Conservation (phyloP, 2,113 vertebrate genomes). For the Thalassoma bifasciatum region DNA sequence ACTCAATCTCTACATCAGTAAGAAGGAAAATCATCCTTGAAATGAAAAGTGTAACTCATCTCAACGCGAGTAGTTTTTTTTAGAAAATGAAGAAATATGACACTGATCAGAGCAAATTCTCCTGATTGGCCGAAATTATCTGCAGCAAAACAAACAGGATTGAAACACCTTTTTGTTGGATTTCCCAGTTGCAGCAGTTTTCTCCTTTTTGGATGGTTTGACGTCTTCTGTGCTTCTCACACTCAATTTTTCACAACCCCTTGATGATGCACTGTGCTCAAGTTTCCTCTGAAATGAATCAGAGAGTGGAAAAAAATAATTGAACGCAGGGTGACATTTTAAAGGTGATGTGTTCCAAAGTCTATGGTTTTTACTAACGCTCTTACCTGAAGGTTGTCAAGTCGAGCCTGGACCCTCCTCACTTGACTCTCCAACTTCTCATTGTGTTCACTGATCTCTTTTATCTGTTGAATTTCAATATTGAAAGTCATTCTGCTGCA, state of each 20-base stretch:
- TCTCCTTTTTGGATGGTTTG: conserved; percentile 83
- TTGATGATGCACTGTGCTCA: conserved; percentile 78
- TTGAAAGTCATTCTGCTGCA: not conserved
- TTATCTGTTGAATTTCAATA: conserved; percentile 81
- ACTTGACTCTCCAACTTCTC: conserved; percentile 86
- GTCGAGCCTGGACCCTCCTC: conserved; percentile 87
- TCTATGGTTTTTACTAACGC: not conserved
- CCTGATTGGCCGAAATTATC: conserved; percentile 17
- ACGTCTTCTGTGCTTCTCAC: conserved; percentile 61
- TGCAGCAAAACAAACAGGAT: not conserved
- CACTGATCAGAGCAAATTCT: conserved; percentile 26
- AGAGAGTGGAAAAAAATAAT: no score
- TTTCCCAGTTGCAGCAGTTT: conserved; percentile 71
- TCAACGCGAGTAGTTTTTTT: conserved; percentile 30
- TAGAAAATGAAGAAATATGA: conserved; percentile 21
- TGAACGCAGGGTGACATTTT: no score
- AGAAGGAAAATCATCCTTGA: no score
- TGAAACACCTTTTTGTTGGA: conserved; percentile 78
- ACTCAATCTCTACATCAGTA: not conserved
- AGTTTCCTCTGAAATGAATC: conserved; percentile 83
- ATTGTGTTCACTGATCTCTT: conserved; percentile 86
- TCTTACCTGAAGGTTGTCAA: conserved; percentile 92
- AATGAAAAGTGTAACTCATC: no score
- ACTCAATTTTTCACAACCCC: conserved; percentile 68
- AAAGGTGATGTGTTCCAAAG: no score